Evolutionary conservation across 2,888 invertebrate species (phyloP).

Genomic region (Andrena fulva): DNA sequence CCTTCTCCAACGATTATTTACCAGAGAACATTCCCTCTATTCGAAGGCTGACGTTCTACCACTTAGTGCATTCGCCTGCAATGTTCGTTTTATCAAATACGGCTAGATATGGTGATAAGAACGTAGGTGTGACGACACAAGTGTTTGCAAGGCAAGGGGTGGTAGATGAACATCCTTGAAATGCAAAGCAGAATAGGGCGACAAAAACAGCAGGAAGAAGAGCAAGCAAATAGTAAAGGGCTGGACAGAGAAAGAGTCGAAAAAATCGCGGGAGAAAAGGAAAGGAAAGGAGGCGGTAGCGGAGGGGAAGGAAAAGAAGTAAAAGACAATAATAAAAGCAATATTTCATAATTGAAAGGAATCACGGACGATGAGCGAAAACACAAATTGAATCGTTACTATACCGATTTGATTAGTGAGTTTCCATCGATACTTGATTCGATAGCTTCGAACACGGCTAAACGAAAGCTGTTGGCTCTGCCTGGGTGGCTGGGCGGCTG

Average conservation of each 20-base stretch:
- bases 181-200: neutral
- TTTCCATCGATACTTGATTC: constrained; percentile 64
- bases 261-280: neutral
- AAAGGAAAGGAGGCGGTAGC: neutral
- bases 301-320: neutral
- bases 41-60: neutral
- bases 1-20: neutral
- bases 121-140: neutral
- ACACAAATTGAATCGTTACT: constrained; percentile 30
- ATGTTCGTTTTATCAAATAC: neutral
- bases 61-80: neutral
- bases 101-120: neutral
- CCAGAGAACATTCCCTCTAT: neutral
- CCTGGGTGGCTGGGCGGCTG: constrained; percentile 72
- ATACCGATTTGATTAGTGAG: constrained; percentile 64
- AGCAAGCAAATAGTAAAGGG: neutral
- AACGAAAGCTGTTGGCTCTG: constrained; percentile 19
- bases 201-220: neutral
- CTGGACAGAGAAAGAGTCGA: too few species aligned
- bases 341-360: neutral
- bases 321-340: neutral
- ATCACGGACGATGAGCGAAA: neutral
- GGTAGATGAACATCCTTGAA: neutral
- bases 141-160: neutral
- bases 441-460: constrained; percentile 50